Percentiles rank a stretch among this genome's conserved stretches.
These are phyloP conservation scores for Drosophila cardini DNA, from an alignment of 1,140 invertebrate genomes.

Conservation along the genomic window DNA sequence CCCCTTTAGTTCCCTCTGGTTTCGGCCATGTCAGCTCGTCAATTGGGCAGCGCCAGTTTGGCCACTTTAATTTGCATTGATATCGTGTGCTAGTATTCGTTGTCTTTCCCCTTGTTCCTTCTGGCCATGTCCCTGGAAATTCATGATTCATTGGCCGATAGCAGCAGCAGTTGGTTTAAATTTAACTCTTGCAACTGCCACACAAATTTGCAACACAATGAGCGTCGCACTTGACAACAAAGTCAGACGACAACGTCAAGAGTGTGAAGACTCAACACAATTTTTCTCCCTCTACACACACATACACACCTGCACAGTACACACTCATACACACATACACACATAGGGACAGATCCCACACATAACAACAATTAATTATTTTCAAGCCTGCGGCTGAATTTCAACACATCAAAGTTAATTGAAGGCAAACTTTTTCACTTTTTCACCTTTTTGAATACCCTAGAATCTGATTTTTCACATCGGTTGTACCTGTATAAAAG, in stretches of 20 bases:
- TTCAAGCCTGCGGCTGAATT: constrained; percentile 66
- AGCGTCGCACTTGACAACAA: constrained; percentile 37
- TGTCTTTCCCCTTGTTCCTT: not conserved
- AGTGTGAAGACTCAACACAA: constrained; percentile 47
- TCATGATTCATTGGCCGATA: constrained; percentile 72
- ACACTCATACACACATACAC: not conserved
- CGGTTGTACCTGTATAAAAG: not conserved
- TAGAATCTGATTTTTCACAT: not conserved
- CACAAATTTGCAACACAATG: constrained; percentile 32
- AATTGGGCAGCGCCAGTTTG: constrained; percentile 71
- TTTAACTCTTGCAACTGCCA: constrained; percentile 41
- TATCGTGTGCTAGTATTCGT: constrained; percentile 35
- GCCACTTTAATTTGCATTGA: constrained; percentile 82
- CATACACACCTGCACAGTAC: constrained; percentile 9
- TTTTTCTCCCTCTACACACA: not conserved
- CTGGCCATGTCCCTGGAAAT: constrained; percentile 36
- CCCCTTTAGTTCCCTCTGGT: not conserved
- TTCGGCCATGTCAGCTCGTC: constrained; percentile 26
- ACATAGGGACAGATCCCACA: constrained; percentile 37
- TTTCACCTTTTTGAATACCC: constrained; percentile 48
- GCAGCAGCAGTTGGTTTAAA: constrained; percentile 37
- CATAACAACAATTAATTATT: constrained; percentile 77
- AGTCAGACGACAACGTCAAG: constrained; percentile 42
- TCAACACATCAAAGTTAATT: constrained; percentile 69
- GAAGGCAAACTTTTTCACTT: constrained; percentile 62